A percentile compares a stretch with the other conserved stretches of the same genome.
These are phyloP conservation scores for Esox lucius DNA, from an alignment of 2,797 vertebrate genomes.

Conservation along the genomic window DNA sequence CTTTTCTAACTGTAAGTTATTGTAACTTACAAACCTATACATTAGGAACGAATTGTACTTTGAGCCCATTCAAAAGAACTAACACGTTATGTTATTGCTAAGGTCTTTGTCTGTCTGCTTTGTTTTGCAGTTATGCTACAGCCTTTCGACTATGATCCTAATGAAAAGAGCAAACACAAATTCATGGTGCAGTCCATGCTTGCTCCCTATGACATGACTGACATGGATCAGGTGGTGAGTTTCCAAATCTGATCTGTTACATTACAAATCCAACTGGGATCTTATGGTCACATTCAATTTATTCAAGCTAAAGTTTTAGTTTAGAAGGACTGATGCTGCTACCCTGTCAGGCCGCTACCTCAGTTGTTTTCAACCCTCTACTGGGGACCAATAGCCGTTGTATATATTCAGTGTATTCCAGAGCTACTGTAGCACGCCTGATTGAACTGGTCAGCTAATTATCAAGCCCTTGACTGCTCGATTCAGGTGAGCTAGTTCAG, in stretches of 20 bases:
- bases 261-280: background rate
- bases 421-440: too few species aligned
- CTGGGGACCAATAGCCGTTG: too few species aligned
- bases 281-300: background rate
- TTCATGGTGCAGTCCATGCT: constrained; percentile 97
- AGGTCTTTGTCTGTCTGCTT: constrained; percentile 20
- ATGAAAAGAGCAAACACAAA: constrained; percentile 98
- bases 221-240: constrained; percentile 96
- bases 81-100: background rate
- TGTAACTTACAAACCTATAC: background rate
- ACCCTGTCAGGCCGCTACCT: background rate
- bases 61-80: background rate
- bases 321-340: background rate
- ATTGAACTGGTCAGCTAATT: too few species aligned
- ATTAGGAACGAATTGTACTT: background rate
- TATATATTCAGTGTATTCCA: too few species aligned
- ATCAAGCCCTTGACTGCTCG: too few species aligned
- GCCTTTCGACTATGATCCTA: constrained; percentile 96
- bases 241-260: constrained; percentile 20
- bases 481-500: too few species aligned
- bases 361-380: too few species aligned
- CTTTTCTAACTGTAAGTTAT: background rate
- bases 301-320: background rate
- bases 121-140: constrained; percentile 90
- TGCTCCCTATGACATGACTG: constrained; percentile 89